These are phyloP conservation scores for Rapana venosa DNA, from an alignment of 2,888 invertebrate genomes.

Conservation along the genomic window DNA sequence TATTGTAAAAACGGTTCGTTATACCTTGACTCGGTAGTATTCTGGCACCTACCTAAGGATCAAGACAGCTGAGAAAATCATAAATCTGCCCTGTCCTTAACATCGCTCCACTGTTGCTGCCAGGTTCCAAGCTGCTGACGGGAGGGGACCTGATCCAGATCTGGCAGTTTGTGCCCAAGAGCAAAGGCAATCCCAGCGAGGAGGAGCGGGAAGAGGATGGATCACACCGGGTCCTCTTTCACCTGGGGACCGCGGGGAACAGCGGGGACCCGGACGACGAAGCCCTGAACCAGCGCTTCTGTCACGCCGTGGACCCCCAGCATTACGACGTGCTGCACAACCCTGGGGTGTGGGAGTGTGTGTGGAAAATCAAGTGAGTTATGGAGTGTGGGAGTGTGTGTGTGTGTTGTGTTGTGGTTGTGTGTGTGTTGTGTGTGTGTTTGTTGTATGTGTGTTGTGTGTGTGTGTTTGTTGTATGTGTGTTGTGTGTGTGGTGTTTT, in stretches of 20 bases:
- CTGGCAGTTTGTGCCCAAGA: slow-evolving; percentile 82
- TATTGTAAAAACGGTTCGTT: no score
- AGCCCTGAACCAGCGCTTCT: slow-evolving; percentile 52
- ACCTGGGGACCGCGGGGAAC: slow-evolving; percentile 55
- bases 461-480: background rate
- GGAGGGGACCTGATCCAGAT: slow-evolving; percentile 94
- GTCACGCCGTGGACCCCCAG: slow-evolving; percentile 53
- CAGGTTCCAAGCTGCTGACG: slow-evolving; percentile 84
- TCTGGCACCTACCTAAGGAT: no score
- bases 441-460: background rate
- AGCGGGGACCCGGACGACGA: slow-evolving; percentile 55
- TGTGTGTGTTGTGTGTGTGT: background rate
- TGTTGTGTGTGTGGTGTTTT: background rate
- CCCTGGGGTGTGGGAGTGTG: slow-evolving; percentile 62
- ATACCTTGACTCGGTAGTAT: no score
- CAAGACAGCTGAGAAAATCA: no score
- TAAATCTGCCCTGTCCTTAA: no score
- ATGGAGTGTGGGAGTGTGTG: background rate
- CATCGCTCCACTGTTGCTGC: background rate
- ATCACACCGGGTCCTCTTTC: slow-evolving; percentile 68
- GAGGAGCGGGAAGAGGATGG: slow-evolving; percentile 52
- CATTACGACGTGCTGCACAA: slow-evolving; percentile 42
- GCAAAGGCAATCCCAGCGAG: slow-evolving; percentile 48
- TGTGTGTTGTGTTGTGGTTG: background rate
- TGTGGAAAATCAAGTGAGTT: slow-evolving; percentile 69